Evolutionary conservation across 2,888 invertebrate genomes (phyloP), one percentile per base, ranked within the genome.

Genomic region (Clunio marinus): DNA sequence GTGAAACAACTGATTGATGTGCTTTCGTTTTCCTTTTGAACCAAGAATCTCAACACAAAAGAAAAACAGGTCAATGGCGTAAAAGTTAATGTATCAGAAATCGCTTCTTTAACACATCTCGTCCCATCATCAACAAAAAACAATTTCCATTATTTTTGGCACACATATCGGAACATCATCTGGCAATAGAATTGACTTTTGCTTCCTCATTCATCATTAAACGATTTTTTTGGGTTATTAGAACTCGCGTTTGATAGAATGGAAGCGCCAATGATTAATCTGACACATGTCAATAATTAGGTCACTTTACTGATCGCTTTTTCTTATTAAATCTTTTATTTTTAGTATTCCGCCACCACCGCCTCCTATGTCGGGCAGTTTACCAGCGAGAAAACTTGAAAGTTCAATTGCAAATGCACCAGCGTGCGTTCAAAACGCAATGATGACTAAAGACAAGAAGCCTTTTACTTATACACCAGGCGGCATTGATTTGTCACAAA

Each of bases 381-480:
- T 73, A 60, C 76, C 73, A 51, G 46, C 72, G 58, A 73, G 73
- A 66, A 73, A 74, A 46, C 69, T 73, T 69, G 72, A 73, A 70
- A 72, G 73, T 58, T 76, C 75, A 62, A 22, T 60, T 13, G 73
- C 77, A 60, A 91, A 91, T 76, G 92, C 93, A 51, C 95, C 95
- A 70, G 88, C 89, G 71, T 92, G 93, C 73, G 89, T 95, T 69
- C 93, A 93, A 77, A 92, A 93, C 78, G 93, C 94, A 32, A 93
- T 93, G 92, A 88, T 93, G 88, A 92, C 91, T 74, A 94, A 94
- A 80, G 95, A 95, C 79, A 96, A 95, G 79, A 95, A 95, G 75
- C 95, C 95, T 10, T 96, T 96, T 77, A 95, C 95, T n/a, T 96
- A 96, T 78, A 93, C 94, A 17, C 95, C 95, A 1, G 94, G 95